These are phyloP conservation scores for Hyla sarda DNA, from an alignment of 2,113 vertebrate genomes.

Conservation along the genomic window DNA sequence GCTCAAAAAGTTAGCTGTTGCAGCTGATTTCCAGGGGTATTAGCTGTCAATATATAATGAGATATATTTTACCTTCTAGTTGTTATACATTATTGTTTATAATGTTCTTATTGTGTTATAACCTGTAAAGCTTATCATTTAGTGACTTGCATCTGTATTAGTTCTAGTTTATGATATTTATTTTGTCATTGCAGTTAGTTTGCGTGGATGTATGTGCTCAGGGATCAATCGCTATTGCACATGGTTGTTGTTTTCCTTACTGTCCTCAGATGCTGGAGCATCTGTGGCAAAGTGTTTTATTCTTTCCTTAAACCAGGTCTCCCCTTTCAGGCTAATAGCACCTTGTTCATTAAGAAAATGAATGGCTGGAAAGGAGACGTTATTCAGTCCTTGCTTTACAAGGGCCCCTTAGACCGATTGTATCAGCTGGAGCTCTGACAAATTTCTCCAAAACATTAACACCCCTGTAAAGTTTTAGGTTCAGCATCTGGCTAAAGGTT, in stretches of 20 bases:
- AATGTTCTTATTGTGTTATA: not conserved
- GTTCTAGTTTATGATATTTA: too few species aligned
- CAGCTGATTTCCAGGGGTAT: too few species aligned
- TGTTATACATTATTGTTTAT: too few species aligned
- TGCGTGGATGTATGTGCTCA: not conserved
- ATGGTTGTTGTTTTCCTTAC: constrained; percentile 1
- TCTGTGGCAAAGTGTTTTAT: constrained; percentile 67
- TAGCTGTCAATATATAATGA: not conserved
- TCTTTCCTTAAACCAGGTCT: constrained; percentile 73
- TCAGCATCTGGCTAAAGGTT: constrained; percentile 72
- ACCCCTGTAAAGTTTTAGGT: constrained; percentile 72
- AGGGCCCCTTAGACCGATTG: constrained; percentile 72
- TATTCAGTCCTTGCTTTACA: constrained; percentile 73
- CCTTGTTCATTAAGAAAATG: constrained; percentile 80
- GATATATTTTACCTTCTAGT: too few species aligned
- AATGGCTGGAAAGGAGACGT: constrained; percentile 71
- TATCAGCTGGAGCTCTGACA: constrained; percentile 73
- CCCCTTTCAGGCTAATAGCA: constrained; percentile 72
- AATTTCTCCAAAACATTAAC: constrained; percentile 74
- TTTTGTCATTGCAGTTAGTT: not conserved
- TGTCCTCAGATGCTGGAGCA: constrained; percentile 60
- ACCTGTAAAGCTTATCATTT: not conserved
- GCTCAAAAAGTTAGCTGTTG: not conserved
- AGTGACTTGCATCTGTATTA: not conserved
- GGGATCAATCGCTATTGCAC: not conserved